Evolutionary conservation across 2,113 vertebrate species (phyloP).

Genomic region (Toxostoma redivivum): DNA sequence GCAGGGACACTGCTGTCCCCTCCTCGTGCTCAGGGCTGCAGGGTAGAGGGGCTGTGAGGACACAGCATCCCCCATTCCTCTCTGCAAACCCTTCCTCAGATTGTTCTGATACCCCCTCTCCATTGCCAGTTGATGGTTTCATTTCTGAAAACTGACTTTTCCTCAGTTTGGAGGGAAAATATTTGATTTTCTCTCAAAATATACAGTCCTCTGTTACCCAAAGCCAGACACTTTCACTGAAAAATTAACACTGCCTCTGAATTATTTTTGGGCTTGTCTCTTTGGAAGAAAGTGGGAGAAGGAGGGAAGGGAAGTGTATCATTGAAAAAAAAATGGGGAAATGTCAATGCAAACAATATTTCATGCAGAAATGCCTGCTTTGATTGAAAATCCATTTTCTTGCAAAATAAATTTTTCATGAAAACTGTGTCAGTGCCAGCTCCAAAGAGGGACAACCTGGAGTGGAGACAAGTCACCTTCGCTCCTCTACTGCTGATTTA

Average conservation of each 20-base stretch:
- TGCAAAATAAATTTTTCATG: slow-evolving; percentile 44
- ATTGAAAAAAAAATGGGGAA: not conserved
- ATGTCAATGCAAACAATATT: slow-evolving; percentile 37
- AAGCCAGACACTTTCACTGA: slow-evolving; percentile 5
- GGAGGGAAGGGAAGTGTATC: not conserved
- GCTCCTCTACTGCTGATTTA: not conserved
- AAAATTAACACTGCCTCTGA: slow-evolving; percentile 43
- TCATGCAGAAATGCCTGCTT: slow-evolving; percentile 24
- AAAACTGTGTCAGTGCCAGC: slow-evolving; percentile 24
- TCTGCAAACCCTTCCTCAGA: not conserved
- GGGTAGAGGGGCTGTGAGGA: not conserved
- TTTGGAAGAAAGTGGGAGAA: slow-evolving; percentile 17
- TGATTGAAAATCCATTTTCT: slow-evolving; percentile 50
- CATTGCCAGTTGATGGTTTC: not conserved
- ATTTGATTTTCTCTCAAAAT: slow-evolving; percentile 3
- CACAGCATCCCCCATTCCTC: not conserved
- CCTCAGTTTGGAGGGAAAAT: not conserved
- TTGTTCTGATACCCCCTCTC: not conserved
- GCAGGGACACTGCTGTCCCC: not conserved
- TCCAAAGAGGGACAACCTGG: slow-evolving; percentile 9
- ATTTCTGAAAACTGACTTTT: not conserved
- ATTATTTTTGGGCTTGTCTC: slow-evolving; percentile 38
- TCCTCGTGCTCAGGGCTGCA: not conserved
- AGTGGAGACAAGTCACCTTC: not conserved
- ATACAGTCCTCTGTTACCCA: not conserved